Evolutionary conservation across 2,113 vertebrate genomes (phyloP).

Genomic region (Nannobrachium achirus): DNA sequence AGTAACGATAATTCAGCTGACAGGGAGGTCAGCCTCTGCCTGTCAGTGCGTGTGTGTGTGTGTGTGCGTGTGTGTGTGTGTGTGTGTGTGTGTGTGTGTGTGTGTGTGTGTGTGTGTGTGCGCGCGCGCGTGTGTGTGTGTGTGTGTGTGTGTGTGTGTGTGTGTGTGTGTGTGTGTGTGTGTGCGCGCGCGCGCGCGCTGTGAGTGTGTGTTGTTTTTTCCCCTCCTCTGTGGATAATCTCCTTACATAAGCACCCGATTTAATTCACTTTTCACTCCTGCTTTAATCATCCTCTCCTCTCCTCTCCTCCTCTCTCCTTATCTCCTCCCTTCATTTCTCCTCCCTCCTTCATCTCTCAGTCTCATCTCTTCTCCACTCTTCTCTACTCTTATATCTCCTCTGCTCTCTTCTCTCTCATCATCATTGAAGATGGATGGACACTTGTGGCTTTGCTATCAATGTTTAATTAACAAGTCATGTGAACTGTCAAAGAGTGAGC

Average conservation of each 20-base stretch:
- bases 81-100: not conserved
- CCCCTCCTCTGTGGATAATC: slow-evolving; percentile 37
- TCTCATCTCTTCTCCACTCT: too few species aligned
- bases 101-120: too few species aligned
- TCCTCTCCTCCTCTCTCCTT: not conserved
- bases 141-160: not conserved
- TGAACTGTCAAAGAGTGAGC: not conserved
- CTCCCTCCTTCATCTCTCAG: too few species aligned
- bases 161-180: too few species aligned
- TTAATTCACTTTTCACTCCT: slow-evolving; percentile 49
- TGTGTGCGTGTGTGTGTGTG: not conserved
- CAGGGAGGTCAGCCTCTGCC: not conserved
- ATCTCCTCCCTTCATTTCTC: not conserved
- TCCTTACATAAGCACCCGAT: slow-evolving; percentile 51
- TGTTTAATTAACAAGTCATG: not conserved
- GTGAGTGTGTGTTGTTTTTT: not conserved
- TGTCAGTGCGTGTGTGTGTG: too few species aligned
- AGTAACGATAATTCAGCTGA: slow-evolving; percentile 3
- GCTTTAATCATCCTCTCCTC: slow-evolving; percentile 34
- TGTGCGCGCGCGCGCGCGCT: not conserved
- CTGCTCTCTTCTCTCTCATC: too few species aligned
- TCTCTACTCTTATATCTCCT: too few species aligned
- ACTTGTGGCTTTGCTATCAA: slow-evolving; percentile 39
- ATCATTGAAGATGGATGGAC: slow-evolving; percentile 25
- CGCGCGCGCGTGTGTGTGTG: not conserved